phyloP scores from a whole-genome alignment of 2,113 vertebrate species.

The Myotis lucifugus region DNA sequence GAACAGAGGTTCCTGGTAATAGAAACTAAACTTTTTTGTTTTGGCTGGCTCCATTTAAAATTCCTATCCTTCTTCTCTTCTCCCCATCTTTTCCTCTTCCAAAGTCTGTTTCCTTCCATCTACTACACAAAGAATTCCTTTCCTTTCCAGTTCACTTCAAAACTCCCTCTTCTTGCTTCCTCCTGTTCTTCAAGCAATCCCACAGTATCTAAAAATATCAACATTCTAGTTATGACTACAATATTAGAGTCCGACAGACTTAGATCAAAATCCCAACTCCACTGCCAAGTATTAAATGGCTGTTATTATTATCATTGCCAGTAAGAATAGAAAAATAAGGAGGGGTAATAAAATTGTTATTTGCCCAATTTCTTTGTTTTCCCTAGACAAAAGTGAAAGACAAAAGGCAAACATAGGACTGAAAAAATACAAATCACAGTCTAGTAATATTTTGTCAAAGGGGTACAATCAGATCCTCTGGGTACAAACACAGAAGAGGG shows the following conservation, averaged over 20 bases:
- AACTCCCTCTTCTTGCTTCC: neutral
- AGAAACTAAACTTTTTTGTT: neutral
- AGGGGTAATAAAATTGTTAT: neutral
- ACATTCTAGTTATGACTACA: neutral
- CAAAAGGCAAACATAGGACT: neutral
- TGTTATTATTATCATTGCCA: neutral
- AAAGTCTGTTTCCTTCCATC: neutral
- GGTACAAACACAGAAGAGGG: neutral
- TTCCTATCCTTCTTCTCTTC: neutral
- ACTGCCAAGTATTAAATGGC: neutral
- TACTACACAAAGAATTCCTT: neutral
- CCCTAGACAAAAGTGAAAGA: neutral
- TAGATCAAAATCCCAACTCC: neutral
- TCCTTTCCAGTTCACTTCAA: neutral
- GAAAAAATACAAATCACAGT: neutral
- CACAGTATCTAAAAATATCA: neutral
- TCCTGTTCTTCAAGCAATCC: neutral
- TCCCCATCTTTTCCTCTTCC: neutral
- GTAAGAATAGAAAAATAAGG: neutral
- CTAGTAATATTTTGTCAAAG: slow-evolving; percentile 1
- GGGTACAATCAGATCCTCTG: neutral
- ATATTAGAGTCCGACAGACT: neutral
- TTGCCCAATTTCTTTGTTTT: neutral
- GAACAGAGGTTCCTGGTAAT: neutral
- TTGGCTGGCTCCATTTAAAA: neutral